Base-by-base conservation (phyloP, 2,888 invertebrate genomes). In the Clitarchus hookeri region DNA sequence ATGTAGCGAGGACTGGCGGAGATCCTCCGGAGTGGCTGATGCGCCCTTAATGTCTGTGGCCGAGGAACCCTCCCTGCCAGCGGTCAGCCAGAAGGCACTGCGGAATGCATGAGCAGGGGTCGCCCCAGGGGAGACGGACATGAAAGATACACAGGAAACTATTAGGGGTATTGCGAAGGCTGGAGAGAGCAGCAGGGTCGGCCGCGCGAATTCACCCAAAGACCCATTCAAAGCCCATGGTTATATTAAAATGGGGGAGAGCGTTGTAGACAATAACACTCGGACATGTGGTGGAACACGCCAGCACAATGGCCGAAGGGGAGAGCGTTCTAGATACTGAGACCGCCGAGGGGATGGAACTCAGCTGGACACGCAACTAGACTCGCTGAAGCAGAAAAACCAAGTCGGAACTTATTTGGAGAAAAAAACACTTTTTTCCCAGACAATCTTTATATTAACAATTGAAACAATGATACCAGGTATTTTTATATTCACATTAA, bases 141-240 rank as follows among this genome's bases (percentile, higher is more conserved):
- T 65, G 65, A 65, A 65, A 65, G 65, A 65, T n/a, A 65, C 65
- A 65, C 65, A 65, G 65, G 65, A 65, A 65, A 65, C 65, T 65
- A 65, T 65, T 65, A 65, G 65, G n/a, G 65, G 65, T 65, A 65
- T 65, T 65, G 65, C 65, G n/a, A n/a, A 65, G n/a, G 65, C 48
- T 48, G 65, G n/a, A 23, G 65, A 3, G 65, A 65, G 65, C 53
- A 36, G 36, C 53, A 53, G 53, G 53, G 53, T 53, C 53, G 53
- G 65, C 65, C n/a, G 65, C 19, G 65, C n/a, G 65, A 23, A 65
- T 65, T 19, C 65, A 23, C n/a, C n/a, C 13, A 23, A 19, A 65
- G 65, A 8, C 65, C 65, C 65, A n/a, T n/a, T 65, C 65, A 65
- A 65, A 65, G 65, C 8, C 23, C 65, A 65, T 65, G 65, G 65